phyloP scores from a whole-genome alignment of 2,888 invertebrate genomes.

The Zelleria hepariella region DNA sequence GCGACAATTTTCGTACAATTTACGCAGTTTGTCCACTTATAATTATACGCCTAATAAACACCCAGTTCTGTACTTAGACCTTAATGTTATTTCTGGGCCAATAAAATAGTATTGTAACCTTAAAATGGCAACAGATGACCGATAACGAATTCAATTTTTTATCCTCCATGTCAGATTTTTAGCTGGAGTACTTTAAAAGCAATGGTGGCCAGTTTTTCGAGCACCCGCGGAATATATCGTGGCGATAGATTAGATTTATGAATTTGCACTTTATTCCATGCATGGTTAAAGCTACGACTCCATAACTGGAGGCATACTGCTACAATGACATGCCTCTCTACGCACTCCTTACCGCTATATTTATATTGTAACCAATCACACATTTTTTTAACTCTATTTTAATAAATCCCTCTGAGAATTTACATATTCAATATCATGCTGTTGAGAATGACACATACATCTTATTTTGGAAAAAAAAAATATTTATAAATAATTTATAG shows the following conservation, averaged over 20 bases:
- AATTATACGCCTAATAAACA: background rate
- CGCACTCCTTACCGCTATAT: no score
- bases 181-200: background rate
- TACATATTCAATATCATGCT: no score
- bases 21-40: background rate
- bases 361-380: no score
- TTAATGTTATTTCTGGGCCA: background rate
- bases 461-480: no score
- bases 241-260: background rate
- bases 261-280: background rate
- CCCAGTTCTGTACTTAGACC: background rate
- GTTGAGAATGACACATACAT: no score
- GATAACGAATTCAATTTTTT: background rate
- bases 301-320: no score
- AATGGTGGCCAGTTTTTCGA: background rate
- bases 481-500: no score
- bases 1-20: background rate
- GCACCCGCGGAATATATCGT: background rate
- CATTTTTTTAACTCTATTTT: no score
- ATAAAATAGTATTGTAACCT: background rate
- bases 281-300: no score
- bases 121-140: background rate
- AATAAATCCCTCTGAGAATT: no score
- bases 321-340: no score
- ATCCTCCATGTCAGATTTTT: background rate